Conservation (phyloP, 2,888 invertebrate genomes). For the Heliconius ismenius region DNA sequence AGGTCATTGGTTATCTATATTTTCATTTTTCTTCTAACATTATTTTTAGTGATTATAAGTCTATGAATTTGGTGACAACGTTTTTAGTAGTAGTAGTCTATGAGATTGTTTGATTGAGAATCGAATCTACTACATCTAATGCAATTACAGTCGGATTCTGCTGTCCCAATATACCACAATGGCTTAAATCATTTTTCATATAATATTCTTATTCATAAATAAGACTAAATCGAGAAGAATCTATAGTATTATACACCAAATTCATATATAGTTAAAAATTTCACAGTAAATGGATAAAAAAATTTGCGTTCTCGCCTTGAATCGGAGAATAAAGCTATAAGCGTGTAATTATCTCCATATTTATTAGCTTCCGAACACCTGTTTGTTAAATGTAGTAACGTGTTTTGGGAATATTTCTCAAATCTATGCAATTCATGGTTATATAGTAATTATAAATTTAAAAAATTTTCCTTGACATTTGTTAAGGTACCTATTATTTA, state of each 20-base stretch:
- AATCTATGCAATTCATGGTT: conserved; percentile 37
- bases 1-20: not conserved
- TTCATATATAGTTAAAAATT: not conserved
- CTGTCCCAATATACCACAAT: not conserved
- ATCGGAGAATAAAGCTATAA: conserved; percentile 32
- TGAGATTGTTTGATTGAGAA: too few species aligned
- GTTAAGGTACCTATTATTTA: conserved; percentile 32
- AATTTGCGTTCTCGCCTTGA: conserved; percentile 26
- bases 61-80: too few species aligned
- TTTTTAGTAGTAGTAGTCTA: too few species aligned
- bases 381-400: conserved; percentile 34
- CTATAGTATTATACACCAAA: too few species aligned
- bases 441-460: conserved; percentile 42
- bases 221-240: too few species aligned
- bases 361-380: conserved; percentile 45
- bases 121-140: too few species aligned
- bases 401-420: conserved; percentile 17
- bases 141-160: not conserved
- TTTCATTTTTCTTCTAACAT: not conserved
- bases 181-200: too few species aligned
- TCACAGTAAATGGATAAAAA: conserved; percentile 25
- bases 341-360: conserved; percentile 45
- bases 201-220: too few species aligned
- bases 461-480: conserved; percentile 60
- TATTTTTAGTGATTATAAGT: not conserved